These are phyloP conservation scores for Malurus melanocephalus DNA, from an alignment of 2,113 vertebrate species.

Conservation along the genomic window DNA sequence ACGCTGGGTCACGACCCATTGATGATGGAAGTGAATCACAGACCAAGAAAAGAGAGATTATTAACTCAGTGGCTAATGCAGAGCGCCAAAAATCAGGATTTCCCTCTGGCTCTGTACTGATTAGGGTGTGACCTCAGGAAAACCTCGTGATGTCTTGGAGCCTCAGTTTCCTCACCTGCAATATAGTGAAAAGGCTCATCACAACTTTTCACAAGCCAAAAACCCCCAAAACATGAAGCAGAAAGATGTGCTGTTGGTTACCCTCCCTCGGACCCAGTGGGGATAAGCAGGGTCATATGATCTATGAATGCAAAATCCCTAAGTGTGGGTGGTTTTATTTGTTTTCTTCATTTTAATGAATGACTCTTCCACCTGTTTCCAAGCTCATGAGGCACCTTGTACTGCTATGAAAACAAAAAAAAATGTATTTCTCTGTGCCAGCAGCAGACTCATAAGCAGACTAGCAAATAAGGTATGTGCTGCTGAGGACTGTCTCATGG, in stretches of 20 bases:
- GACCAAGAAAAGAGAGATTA: constrained; percentile 3
- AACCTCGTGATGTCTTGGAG: background rate
- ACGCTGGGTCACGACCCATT: background rate
- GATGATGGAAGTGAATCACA: constrained; percentile 1
- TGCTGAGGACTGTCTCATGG: constrained; percentile 22
- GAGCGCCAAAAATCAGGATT: constrained; percentile 19
- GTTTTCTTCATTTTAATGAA: background rate
- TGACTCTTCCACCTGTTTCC: background rate
- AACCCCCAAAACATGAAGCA: background rate
- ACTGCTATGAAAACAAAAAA: background rate
- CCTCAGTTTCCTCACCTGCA: constrained; percentile 36
- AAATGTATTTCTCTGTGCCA: background rate
- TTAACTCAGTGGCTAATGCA: constrained; percentile 12
- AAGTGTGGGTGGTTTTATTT: background rate
- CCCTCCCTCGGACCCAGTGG: background rate
- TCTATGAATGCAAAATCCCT: background rate
- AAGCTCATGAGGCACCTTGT: background rate
- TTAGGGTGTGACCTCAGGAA: constrained; percentile 16
- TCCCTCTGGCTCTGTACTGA: constrained; percentile 5
- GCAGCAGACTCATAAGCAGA: background rate
- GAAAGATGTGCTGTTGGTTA: background rate
- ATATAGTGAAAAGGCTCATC: background rate
- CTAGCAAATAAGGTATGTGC: constrained; percentile 11
- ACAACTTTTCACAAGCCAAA: background rate
- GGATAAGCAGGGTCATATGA: background rate